Percentiles rank a stretch among this genome's conserved stretches.
Evolutionary conservation across 2,888 invertebrate species (phyloP).

Genomic region (Sphaerophoria rueppellii): DNA sequence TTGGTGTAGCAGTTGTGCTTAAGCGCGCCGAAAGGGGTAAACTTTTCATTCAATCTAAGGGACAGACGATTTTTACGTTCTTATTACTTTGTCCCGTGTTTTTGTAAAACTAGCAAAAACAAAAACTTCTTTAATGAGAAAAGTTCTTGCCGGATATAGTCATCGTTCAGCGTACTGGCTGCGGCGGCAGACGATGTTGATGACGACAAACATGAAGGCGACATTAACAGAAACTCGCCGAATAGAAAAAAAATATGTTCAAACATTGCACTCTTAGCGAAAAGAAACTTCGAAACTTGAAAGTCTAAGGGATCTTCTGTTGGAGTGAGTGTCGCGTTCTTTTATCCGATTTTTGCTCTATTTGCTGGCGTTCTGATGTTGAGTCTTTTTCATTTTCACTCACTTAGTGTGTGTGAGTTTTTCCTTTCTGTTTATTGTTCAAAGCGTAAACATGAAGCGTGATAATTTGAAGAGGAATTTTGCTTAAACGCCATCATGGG

Average conservation of each 20-base stretch:
- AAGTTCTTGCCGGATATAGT: slow-evolving; percentile 71
- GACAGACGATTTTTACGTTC: slow-evolving; percentile 43
- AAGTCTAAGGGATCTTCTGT: slow-evolving; percentile 37
- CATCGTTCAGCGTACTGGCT: slow-evolving; percentile 40
- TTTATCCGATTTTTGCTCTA: slow-evolving; percentile 21
- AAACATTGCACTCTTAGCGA: slow-evolving; percentile 8
- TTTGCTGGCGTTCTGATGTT: slow-evolving; percentile 19
- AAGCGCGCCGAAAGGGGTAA: slow-evolving; percentile 47
- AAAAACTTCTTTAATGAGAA: slow-evolving; percentile 69
- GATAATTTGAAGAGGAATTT: slow-evolving; percentile 69
- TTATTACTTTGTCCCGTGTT: slow-evolving; percentile 34
- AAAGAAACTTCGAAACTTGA: background rate
- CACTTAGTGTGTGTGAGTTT: background rate
- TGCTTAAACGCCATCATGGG: slow-evolving; percentile 62
- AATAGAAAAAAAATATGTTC: slow-evolving; percentile 33
- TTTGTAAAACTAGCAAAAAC: slow-evolving; percentile 42
- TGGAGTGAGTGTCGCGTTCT: slow-evolving; percentile 23
- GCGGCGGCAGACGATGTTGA: slow-evolving; percentile 32
- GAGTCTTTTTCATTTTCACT: slow-evolving; percentile 10
- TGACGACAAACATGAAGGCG: slow-evolving; percentile 25
- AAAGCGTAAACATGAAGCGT: slow-evolving; percentile 65
- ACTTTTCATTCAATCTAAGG: slow-evolving; percentile 53
- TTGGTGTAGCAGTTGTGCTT: slow-evolving; percentile 25
- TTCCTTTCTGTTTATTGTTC: slow-evolving; percentile 3
- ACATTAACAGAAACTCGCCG: background rate